Conservation (phyloP, 2,797 vertebrate species). For the Pipistrellus pygmaeus region DNA sequence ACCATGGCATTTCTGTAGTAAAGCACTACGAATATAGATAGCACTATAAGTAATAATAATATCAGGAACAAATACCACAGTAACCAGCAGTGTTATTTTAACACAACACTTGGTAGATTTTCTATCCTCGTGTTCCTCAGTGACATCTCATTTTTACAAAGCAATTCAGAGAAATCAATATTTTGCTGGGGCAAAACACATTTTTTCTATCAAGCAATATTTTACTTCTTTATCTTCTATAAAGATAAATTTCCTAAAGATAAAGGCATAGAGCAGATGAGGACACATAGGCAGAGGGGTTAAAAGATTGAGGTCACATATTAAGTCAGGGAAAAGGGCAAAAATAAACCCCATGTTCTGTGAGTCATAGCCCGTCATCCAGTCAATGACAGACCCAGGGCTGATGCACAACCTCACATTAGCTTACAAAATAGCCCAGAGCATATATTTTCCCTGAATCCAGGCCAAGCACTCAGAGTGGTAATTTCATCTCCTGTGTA, state of each 20-base stretch:
- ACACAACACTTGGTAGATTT: neutral
- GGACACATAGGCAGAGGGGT: slow-evolving; percentile 2
- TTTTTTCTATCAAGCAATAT: neutral
- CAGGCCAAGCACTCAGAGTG: slow-evolving; percentile 3
- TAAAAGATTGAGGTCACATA: slow-evolving; percentile 56
- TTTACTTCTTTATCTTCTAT: neutral
- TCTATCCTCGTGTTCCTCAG: neutral
- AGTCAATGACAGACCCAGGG: slow-evolving; percentile 11
- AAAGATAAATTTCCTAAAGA: slow-evolving; percentile 7
- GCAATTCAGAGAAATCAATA: neutral
- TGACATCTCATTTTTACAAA: slow-evolving; percentile 22
- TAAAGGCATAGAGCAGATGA: slow-evolving; percentile 29
- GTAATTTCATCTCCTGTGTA: slow-evolving; percentile 37
- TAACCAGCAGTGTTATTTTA: neutral
- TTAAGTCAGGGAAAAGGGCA: slow-evolving; percentile 45
- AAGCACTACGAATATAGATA: neutral
- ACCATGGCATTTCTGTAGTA: neutral
- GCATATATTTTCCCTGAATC: slow-evolving; percentile 56
- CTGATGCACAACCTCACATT: slow-evolving; percentile 50
- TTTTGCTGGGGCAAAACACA: neutral
- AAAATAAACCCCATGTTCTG: slow-evolving; percentile 70
- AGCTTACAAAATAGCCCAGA: slow-evolving; percentile 59
- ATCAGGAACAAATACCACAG: neutral
- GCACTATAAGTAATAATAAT: neutral
- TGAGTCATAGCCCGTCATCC: slow-evolving; percentile 63